Conservation (phyloP, 1,140 invertebrate species). For the Chrysopa pallens region DNA sequence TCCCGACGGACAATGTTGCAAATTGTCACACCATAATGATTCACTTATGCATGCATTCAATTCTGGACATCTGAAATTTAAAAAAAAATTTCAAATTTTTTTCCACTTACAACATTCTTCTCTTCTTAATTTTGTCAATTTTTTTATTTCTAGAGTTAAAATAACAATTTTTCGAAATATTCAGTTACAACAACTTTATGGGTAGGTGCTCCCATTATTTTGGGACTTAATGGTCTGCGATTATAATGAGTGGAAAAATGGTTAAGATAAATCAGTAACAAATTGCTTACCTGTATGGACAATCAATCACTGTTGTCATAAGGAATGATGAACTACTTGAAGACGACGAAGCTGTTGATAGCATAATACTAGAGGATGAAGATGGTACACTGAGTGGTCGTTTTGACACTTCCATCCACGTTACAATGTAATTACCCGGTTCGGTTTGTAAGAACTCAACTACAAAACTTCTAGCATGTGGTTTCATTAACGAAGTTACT, state of each 20-base stretch:
- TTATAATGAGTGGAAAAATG: no score
- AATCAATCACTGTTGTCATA: constrained; percentile 39
- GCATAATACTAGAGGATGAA: constrained; percentile 18
- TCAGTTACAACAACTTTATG: no score
- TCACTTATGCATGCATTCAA: constrained; percentile 53
- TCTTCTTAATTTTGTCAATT: no score
- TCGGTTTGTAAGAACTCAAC: constrained; percentile 53
- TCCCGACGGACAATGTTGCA: constrained; percentile 50
- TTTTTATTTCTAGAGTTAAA: no score
- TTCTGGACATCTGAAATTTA: constrained; percentile 39
- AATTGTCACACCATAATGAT: constrained; percentile 53
- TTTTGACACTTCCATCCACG: constrained; percentile 63
- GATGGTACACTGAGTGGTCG: constrained; percentile 33
- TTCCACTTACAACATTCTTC: no score
- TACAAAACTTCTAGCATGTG: constrained; percentile 45
- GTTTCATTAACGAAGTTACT: constrained; percentile 26
- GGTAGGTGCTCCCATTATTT: no score
- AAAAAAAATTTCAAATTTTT: constrained; percentile 6
- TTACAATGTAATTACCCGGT: constrained; percentile 47
- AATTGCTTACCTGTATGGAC: constrained; percentile 48
- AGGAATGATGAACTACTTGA: constrained; percentile 23
- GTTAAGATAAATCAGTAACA: no score
- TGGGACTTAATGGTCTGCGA: no score
- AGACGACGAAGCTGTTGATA: constrained; percentile 20
- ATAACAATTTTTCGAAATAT: no score